A percentile compares a stretch with the other conserved stretches of the same genome.
Conservation (phyloP, 2,113 vertebrate species). For the Ophthalmolycus amberensis region DNA sequence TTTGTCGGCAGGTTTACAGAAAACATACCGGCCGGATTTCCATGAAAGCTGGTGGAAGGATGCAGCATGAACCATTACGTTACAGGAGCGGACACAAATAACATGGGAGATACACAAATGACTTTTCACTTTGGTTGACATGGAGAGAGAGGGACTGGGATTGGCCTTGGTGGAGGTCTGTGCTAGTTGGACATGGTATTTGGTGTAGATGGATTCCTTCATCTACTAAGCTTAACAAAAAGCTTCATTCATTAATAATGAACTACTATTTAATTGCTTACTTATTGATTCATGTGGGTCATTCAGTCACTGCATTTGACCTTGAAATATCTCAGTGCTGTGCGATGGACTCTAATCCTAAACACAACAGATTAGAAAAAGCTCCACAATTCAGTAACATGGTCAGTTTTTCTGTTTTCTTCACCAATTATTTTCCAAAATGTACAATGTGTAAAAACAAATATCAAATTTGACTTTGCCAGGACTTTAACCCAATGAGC, state of each 20-base stretch:
- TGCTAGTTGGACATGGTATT: not conserved
- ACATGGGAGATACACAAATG: too few species aligned
- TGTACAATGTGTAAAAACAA: not conserved
- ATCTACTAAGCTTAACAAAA: not conserved
- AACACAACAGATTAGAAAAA: not conserved
- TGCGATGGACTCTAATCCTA: not conserved
- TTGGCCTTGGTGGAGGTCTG: not conserved
- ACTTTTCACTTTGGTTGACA: too few species aligned
- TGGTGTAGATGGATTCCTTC: not conserved
- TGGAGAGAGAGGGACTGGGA: too few species aligned
- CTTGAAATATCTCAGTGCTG: not conserved
- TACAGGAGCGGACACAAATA: too few species aligned
- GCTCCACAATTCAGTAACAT: not conserved
- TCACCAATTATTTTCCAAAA: not conserved
- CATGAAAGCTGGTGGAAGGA: too few species aligned
- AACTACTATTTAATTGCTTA: slow-evolving; percentile 8
- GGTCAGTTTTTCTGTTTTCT: not conserved
- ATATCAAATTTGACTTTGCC: too few species aligned
- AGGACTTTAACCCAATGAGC: not conserved
- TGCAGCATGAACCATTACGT: too few species aligned
- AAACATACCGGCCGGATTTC: too few species aligned
- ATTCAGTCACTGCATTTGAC: not conserved
- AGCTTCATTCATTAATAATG: too few species aligned
- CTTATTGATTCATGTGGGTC: not conserved
- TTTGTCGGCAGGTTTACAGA: too few species aligned